phyloP scores from a whole-genome alignment of 2,888 invertebrate species.

The Blastobasis adustella region DNA sequence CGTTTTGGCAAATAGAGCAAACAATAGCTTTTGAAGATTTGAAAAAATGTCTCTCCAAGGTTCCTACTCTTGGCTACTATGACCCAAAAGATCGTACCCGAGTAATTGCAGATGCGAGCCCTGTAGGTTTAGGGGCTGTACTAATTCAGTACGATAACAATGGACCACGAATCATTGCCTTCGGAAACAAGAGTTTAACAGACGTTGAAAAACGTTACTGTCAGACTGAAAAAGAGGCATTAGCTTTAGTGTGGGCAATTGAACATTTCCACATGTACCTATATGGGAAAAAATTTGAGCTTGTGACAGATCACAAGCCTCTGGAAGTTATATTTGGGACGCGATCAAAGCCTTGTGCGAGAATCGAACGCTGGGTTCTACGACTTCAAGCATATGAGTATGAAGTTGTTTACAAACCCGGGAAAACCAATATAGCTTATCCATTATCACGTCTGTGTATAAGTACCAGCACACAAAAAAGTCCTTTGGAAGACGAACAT shows the following conservation, averaged over 20 bases:
- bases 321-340: constrained; percentile 14
- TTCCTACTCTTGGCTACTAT: constrained; percentile 2
- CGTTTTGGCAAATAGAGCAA: constrained; percentile 11
- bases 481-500: too few relatives aligned
- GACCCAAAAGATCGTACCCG: constrained; percentile 13
- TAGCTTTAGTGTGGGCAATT: constrained; percentile 16
- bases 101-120: constrained; percentile 20
- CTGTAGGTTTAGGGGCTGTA: constrained; percentile 17
- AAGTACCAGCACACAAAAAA: constrained; percentile 11
- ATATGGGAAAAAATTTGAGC: constrained; percentile 15
- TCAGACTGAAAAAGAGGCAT: constrained; percentile 21
- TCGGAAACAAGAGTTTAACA: constrained; percentile 15
- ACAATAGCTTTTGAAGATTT: not conserved
- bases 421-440: not conserved
- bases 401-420: not conserved
- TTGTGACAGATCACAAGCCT: constrained; percentile 16
- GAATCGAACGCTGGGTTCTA: not conserved
- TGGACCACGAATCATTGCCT: constrained; percentile 17
- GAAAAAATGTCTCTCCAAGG: not conserved
- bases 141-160: constrained; percentile 9
- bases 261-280: constrained; percentile 14
- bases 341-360: constrained; percentile 16
- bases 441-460: constrained; percentile 1
- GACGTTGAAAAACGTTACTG: constrained; percentile 16
- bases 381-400: not conserved